These are phyloP conservation scores for Cettia cetti DNA, from an alignment of 2,113 vertebrate species.

Conservation along the genomic window DNA sequence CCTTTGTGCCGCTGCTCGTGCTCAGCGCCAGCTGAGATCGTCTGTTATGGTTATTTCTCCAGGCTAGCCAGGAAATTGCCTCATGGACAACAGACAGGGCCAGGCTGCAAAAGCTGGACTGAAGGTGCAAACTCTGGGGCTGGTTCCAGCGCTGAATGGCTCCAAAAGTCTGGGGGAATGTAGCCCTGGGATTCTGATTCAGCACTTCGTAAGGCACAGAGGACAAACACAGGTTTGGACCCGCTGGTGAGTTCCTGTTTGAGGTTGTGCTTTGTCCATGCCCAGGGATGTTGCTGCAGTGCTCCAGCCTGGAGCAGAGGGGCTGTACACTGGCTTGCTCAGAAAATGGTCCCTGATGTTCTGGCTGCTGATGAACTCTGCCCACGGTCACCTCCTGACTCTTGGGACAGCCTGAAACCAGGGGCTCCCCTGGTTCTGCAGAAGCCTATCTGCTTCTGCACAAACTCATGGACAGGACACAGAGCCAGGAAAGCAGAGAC, in stretches of 20 bases:
- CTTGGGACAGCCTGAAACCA: background rate
- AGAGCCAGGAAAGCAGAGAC: background rate
- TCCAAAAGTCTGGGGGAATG: constrained; percentile 7
- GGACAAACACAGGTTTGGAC: background rate
- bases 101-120: background rate
- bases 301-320: background rate
- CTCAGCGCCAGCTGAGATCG: constrained; percentile 29
- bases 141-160: background rate
- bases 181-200: constrained; percentile 33
- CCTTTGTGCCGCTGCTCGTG: constrained; percentile 15
- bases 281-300: background rate
- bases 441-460: background rate
- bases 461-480: accelerated
- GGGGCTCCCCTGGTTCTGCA: background rate
- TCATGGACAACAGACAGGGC: constrained; percentile 8
- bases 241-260: background rate
- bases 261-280: background rate
- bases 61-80: constrained; percentile 62
- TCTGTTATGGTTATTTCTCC: constrained; percentile 51
- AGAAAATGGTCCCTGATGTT: accelerated
- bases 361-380: background rate
- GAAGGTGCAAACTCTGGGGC: background rate
- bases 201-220: background rate
- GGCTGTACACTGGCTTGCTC: background rate
- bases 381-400: accelerated